Conservation (phyloP, 2,113 vertebrate species). For the Salvelinus sp. region DNA sequence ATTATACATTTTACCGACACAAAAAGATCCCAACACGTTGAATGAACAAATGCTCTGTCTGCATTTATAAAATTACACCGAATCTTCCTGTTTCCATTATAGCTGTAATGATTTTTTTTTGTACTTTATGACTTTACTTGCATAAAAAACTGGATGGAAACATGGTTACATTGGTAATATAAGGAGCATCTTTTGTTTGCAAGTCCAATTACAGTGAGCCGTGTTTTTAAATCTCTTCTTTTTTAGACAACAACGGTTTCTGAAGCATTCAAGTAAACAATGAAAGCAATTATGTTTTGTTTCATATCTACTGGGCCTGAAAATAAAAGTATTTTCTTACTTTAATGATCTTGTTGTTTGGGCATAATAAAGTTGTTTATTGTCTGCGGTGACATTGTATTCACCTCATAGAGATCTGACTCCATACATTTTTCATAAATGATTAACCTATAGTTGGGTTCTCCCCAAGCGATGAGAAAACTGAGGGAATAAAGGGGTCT, state of each 20-base stretch:
- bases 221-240: neutral
- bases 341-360: conserved; percentile 24
- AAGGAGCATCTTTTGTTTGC: conserved; percentile 8
- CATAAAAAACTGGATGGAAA: neutral
- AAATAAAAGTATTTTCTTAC: conserved; percentile 11
- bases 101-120: no score
- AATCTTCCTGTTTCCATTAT: no score
- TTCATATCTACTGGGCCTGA: conserved; percentile 24
- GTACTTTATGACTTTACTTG: no score
- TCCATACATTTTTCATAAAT: conserved; percentile 37
- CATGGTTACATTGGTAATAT: neutral
- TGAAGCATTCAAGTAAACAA: conserved; percentile 36
- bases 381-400: conserved; percentile 37
- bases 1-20: no score
- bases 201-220: conserved; percentile 9
- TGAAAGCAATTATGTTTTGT: conserved; percentile 45
- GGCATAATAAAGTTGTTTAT: conserved; percentile 46
- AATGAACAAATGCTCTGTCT: no score
- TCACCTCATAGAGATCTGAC: conserved; percentile 33
- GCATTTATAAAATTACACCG: no score
- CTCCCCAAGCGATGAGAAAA: conserved; percentile 4
- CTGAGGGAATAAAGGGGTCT: conserved; percentile 4
- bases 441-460: conserved; percentile 25
- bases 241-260: neutral
- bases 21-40: no score